Evolutionary conservation across 2,797 vertebrate genomes (phyloP).

Genomic region (Chaenodraco wilsoni): DNA sequence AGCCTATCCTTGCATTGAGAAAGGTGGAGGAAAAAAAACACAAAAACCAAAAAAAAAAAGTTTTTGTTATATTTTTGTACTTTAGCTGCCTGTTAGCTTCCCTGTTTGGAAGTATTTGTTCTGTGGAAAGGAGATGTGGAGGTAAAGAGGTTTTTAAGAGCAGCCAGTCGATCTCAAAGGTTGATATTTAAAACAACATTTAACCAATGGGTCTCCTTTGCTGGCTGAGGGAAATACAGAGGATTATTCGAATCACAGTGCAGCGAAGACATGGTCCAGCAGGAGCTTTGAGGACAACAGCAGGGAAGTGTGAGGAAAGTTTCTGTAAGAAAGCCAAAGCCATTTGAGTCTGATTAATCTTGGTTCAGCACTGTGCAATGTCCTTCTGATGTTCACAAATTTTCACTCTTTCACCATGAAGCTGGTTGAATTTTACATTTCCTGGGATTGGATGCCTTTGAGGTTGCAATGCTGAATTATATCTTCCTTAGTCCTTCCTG

Average conservation of each 20-base stretch:
- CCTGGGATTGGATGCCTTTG: conserved; percentile 34
- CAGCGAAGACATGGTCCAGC: conserved; percentile 37
- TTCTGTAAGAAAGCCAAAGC: conserved; percentile 50
- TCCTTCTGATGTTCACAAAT: conserved; percentile 11
- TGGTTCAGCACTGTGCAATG: conserved; percentile 42
- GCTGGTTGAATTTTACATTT: conserved; percentile 32
- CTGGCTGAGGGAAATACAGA: conserved; percentile 32
- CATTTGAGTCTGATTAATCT: conserved; percentile 47
- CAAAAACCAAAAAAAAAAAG: conserved; percentile 67
- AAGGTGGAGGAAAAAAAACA: conserved; percentile 61
- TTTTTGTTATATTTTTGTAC: conserved; percentile 96
- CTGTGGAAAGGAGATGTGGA: conserved; percentile 24
- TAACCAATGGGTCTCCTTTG: conserved; percentile 34
- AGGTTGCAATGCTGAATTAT: conserved; percentile 27
- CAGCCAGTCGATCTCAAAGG: conserved; percentile 21
- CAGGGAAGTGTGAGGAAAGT: conserved; percentile 16
- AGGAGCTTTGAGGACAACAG: conserved; percentile 12
- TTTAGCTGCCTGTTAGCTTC: conserved; percentile 81
- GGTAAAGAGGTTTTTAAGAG: conserved; percentile 25
- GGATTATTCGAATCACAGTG: conserved; percentile 45
- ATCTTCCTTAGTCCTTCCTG: conserved; percentile 22
- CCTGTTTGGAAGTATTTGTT: conserved; percentile 56
- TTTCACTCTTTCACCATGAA: conserved; percentile 15
- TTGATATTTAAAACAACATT: conserved; percentile 24
- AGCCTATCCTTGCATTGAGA: conserved; percentile 84